These are phyloP conservation scores for Omphaloscelis lunosa DNA, from an alignment of 2,888 invertebrate species.

Conservation along the genomic window DNA sequence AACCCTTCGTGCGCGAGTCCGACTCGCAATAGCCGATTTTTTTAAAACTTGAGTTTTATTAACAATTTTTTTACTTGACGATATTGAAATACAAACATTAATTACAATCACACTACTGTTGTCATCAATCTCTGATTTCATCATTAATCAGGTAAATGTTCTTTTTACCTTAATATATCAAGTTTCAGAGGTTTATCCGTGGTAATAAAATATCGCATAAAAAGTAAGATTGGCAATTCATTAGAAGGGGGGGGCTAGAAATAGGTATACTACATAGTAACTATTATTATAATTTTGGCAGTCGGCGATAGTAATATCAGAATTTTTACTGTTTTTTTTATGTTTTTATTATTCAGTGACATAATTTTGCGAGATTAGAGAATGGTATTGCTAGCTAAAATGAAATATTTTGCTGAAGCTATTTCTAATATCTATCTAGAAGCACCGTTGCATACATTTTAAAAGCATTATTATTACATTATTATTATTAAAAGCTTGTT, in stretches of 20 bases:
- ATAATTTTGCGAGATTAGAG: conserved; percentile 12
- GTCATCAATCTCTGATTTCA: conserved; percentile 5
- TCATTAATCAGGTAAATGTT: conserved; percentile 10
- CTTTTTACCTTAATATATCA: conserved; percentile 30
- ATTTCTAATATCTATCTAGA: conserved; percentile 1
- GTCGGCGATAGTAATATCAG: conserved; percentile 1
- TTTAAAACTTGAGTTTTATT: no score
- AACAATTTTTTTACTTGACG: neutral
- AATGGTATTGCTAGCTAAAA: neutral
- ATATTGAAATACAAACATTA: neutral
- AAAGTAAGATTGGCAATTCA: conserved; percentile 45
- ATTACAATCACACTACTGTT: neutral
- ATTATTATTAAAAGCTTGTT: no score
- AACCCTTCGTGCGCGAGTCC: no score
- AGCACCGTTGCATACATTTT: no score
- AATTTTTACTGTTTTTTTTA: conserved; percentile 22
- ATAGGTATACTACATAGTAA: conserved; percentile 39
- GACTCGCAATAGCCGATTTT: no score
- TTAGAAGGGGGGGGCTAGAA: conserved; percentile 22
- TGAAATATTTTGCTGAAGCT: neutral
- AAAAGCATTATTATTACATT: no score
- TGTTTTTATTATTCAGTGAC: conserved; percentile 26
- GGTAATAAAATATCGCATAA: conserved; percentile 54
- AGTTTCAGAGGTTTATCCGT: conserved; percentile 45
- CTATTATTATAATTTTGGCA: conserved; percentile 35